Conservation (phyloP, 2,888 invertebrate genomes). For the Lasius fuliginosus region DNA sequence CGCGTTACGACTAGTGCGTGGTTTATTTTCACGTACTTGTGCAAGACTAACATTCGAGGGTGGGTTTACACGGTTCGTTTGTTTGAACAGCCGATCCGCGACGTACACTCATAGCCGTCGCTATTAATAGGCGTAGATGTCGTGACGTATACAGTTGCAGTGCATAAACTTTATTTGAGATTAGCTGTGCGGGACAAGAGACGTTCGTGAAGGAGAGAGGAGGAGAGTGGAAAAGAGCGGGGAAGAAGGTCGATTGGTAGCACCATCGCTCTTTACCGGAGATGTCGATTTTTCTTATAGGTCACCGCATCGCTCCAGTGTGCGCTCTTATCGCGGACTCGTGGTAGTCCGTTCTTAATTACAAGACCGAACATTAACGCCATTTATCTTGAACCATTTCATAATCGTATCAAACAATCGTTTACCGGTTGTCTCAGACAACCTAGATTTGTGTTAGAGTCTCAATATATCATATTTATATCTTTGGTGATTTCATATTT, state of each 20-base stretch:
- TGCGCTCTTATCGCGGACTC: constrained; percentile 80
- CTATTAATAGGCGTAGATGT: constrained; percentile 79
- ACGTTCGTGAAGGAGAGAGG: constrained; percentile 56
- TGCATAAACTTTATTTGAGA: constrained; percentile 83
- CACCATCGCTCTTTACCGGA: constrained; percentile 62
- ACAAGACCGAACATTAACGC: constrained; percentile 80
- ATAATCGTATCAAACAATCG: constrained; percentile 10
- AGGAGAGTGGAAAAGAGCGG: constrained; percentile 41
- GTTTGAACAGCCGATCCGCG: constrained; percentile 77
- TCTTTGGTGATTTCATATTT: not conserved
- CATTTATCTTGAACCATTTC: not conserved
- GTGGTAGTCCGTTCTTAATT: constrained; percentile 83
- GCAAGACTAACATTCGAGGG: constrained; percentile 41
- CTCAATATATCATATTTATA: not conserved
- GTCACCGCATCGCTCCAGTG: constrained; percentile 70
- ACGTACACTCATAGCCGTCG: constrained; percentile 74
- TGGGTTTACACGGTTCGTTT: constrained; percentile 66
- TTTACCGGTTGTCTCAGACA: not conserved
- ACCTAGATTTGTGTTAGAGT: no score
- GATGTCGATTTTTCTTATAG: constrained; percentile 84
- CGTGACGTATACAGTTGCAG: constrained; percentile 77
- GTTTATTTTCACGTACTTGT: constrained; percentile 71
- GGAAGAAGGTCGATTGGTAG: constrained; percentile 30
- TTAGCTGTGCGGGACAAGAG: constrained; percentile 77
- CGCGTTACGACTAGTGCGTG: constrained; percentile 47